A percentile compares a stretch with the other conserved stretches of the same genome.
phyloP scores from a whole-genome alignment of 2,888 invertebrate species.

The Laspeyria flexula region DNA sequence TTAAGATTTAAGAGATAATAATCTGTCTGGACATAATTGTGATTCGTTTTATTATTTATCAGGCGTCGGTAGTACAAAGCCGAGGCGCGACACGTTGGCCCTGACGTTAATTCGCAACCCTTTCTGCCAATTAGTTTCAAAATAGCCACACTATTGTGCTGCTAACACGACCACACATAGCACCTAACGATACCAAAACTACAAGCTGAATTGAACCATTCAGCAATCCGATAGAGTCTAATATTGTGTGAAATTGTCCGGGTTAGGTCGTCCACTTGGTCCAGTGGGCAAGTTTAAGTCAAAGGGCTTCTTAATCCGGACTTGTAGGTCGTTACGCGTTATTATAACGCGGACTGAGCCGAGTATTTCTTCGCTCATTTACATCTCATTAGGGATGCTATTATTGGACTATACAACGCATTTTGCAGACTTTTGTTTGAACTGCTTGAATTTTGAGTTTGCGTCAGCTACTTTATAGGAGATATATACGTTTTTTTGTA shows the following conservation, averaged over 20 bases:
- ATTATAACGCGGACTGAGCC: conserved; percentile 83
- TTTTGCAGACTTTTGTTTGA: conserved; percentile 55
- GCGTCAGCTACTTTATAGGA: conserved; percentile 33
- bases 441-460: conserved; percentile 40
- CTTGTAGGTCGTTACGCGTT: conserved; percentile 86
- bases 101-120: conserved; percentile 85
- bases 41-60: conserved; percentile 62
- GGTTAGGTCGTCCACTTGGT: conserved; percentile 67
- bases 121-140: conserved; percentile 86
- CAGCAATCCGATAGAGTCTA: conserved; percentile 42
- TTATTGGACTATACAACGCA: conserved; percentile 73
- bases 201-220: conserved; percentile 51
- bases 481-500: background rate
- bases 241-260: conserved; percentile 32
- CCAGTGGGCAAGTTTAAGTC: conserved; percentile 79
- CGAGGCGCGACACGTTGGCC: conserved; percentile 69
- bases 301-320: conserved; percentile 86
- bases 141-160: conserved; percentile 84
- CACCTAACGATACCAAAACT: conserved; percentile 60
- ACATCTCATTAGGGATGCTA: conserved; percentile 85
- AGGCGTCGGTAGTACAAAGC: conserved; percentile 69
- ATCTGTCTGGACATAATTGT: conserved; percentile 48
- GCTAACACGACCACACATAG: conserved; percentile 74
- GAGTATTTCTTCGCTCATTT: conserved; percentile 85
- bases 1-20: conserved; percentile 22